Evolutionary conservation across 2,888 invertebrate species (phyloP).

Genomic region (Willowsia nigromaculata): DNA sequence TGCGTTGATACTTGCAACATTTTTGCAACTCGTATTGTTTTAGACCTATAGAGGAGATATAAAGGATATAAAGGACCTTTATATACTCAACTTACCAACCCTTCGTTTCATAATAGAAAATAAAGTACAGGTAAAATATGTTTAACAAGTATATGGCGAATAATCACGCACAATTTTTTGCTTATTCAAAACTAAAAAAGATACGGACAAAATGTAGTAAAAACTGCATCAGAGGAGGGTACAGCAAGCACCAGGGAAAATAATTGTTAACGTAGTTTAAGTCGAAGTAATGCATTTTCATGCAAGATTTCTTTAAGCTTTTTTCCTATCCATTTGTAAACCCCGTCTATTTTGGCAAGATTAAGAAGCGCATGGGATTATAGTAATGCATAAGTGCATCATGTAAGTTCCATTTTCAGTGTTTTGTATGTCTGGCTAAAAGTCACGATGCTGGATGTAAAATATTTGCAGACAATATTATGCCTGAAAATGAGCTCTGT

Average conservation of each 20-base stretch:
- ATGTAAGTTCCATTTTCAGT: not conserved
- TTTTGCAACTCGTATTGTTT: not conserved
- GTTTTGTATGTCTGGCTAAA: not conserved
- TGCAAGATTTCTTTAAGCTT: too few relatives aligned
- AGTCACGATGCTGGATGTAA: slow-evolving; percentile 43
- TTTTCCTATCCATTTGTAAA: too few relatives aligned
- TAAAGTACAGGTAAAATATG: too few relatives aligned
- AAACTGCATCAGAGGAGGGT: not conserved
- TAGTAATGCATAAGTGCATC: not conserved
- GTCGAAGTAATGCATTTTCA: not conserved
- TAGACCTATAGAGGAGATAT: too few relatives aligned
- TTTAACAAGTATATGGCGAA: slow-evolving; percentile 10
- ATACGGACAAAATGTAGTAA: not conserved
- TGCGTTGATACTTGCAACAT: not conserved
- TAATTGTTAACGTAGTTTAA: not conserved
- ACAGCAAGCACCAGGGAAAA: not conserved
- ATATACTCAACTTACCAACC: not conserved
- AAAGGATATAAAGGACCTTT: too few relatives aligned
- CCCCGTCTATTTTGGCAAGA: too few relatives aligned
- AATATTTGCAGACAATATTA: not conserved
- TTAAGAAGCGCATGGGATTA: too few relatives aligned
- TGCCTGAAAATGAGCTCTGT: not conserved
- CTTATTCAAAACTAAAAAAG: not conserved
- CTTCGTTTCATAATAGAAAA: not conserved
- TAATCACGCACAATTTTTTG: slow-evolving; percentile 35